Percentiles rank a stretch among this genome's conserved stretches.
phyloP scores from a whole-genome alignment of 2,888 invertebrate genomes.

The Pterobdella sp. region DNA sequence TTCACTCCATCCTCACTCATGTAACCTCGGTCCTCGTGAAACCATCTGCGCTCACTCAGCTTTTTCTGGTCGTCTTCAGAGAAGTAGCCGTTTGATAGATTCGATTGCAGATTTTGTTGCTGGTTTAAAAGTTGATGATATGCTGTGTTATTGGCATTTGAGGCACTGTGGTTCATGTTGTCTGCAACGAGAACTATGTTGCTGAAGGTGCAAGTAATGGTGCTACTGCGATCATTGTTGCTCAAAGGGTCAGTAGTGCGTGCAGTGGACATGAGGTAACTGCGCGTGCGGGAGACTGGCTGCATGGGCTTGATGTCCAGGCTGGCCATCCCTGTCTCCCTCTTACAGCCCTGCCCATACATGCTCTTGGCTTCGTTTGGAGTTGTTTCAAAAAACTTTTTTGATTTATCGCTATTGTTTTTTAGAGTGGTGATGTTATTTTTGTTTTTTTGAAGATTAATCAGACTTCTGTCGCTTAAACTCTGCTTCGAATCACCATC shows the following conservation, averaged over 20 bases:
- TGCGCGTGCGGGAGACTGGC: not conserved
- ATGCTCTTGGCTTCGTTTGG: too few relatives aligned
- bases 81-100: not conserved
- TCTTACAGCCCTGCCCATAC: too few relatives aligned
- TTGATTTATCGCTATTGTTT: too few relatives aligned
- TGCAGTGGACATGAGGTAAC: not conserved
- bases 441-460: too few relatives aligned
- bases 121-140: not conserved
- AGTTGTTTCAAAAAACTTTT: too few relatives aligned
- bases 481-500: too few relatives aligned
- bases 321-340: too few relatives aligned
- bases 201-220: not conserved
- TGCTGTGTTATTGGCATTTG: not conserved
- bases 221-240: not conserved
- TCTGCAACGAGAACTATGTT: too few relatives aligned
- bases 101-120: not conserved
- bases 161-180: not conserved
- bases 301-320: not conserved
- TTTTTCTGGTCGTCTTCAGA: not conserved
- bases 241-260: not conserved
- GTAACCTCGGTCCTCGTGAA: not conserved
- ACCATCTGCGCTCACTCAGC: not conserved
- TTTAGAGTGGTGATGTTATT: too few relatives aligned
- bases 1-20: conserved; percentile 1
- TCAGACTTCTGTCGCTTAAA: too few relatives aligned